phyloP scores from a whole-genome alignment of 2,113 vertebrate genomes.

The Psephotus haematonotus region DNA sequence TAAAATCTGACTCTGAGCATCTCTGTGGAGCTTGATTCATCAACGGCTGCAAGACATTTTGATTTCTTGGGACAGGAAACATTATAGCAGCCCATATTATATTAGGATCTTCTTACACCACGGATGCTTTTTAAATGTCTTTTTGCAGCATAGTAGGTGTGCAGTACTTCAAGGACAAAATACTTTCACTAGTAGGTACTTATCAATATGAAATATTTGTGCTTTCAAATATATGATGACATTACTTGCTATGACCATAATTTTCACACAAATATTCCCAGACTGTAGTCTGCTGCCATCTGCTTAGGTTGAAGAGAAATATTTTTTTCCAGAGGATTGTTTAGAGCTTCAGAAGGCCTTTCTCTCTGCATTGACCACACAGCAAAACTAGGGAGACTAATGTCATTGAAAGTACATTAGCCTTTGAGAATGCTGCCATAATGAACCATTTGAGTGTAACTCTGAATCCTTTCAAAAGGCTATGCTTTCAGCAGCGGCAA shows the following conservation, averaged over 20 bases:
- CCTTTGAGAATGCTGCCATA: not conserved
- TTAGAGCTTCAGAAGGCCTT: not conserved
- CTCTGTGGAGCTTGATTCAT: not conserved
- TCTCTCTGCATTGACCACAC: not conserved
- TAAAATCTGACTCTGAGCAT: not conserved
- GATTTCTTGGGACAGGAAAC: not conserved
- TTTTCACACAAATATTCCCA: not conserved
- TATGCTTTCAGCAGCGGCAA: not conserved
- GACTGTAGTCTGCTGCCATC: not conserved
- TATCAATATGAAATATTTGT: not conserved
- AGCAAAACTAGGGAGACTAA: not conserved
- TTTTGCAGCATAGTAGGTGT: not conserved
- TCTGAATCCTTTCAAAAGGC: not conserved
- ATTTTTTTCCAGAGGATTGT: not conserved
- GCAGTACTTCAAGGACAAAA: not conserved
- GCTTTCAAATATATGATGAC: not conserved
- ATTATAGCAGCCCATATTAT: not conserved
- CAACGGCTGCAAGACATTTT: not conserved
- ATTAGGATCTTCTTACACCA: not conserved
- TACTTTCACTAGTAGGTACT: not conserved
- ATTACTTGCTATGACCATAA: not conserved
- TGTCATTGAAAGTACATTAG: not conserved
- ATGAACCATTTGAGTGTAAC: not conserved
- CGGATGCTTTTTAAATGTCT: not conserved
- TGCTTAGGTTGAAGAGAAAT: not conserved